Evolutionary conservation across 2,113 vertebrate genomes (phyloP).

Genomic region (Morone saxatilis): DNA sequence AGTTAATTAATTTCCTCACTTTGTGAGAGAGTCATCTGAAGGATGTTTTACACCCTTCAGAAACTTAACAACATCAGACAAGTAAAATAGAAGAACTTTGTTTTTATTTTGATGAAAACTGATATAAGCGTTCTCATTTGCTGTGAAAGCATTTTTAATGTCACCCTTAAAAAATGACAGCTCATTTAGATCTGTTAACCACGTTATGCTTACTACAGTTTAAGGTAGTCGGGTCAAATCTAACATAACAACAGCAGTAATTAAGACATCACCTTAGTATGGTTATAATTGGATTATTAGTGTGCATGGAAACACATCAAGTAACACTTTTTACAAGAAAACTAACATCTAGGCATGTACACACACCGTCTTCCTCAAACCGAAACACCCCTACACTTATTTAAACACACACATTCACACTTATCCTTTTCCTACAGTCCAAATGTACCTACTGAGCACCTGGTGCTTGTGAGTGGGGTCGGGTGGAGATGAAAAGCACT

Average conservation of each 20-base stretch:
- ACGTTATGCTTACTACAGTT: background rate
- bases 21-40: background rate
- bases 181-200: background rate
- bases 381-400: background rate
- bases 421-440: background rate
- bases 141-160: background rate
- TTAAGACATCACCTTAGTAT: background rate
- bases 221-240: background rate
- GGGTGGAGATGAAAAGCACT: conserved; percentile 39
- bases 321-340: background rate
- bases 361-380: background rate
- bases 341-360: background rate
- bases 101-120: background rate
- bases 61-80: background rate
- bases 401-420: background rate
- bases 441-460: conserved; percentile 35
- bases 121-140: background rate
- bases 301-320: background rate
- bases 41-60: background rate
- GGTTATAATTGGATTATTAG: background rate
- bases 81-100: background rate
- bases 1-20: background rate
- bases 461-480: conserved; percentile 38
- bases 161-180: background rate
- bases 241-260: background rate